Evolutionary conservation across 2,113 vertebrate species (phyloP).

Genomic region (Caranx melampygus): DNA sequence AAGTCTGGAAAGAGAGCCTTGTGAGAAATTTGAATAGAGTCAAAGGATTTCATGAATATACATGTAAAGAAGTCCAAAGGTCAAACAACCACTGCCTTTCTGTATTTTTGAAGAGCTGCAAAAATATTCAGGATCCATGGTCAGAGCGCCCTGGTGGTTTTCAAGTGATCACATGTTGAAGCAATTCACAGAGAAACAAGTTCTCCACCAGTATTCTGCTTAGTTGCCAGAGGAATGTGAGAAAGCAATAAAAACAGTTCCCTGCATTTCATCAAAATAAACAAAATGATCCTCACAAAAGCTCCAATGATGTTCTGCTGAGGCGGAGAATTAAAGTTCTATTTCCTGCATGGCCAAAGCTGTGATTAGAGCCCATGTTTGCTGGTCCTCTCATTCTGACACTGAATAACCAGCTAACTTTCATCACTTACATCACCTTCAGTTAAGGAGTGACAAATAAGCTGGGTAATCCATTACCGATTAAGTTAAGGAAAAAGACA

Average conservation of each 20-base stretch:
- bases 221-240: conserved; percentile 45
- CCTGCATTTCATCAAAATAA: conserved; percentile 60
- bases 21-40: conserved; percentile 38
- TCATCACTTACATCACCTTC: conserved; percentile 37
- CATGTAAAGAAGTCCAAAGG: conserved; percentile 61
- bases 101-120: conserved; percentile 62
- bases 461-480: conserved; percentile 58
- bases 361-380: conserved; percentile 33
- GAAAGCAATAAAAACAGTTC: conserved; percentile 55
- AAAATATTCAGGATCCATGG: conserved; percentile 55
- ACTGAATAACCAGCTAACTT: conserved; percentile 58
- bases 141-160: conserved; percentile 37
- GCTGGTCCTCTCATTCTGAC: conserved; percentile 43
- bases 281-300: conserved; percentile 63
- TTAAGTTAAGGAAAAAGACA: conserved; percentile 25
- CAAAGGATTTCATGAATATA: conserved; percentile 69
- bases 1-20: conserved; percentile 37
- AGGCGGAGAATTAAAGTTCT: conserved; percentile 50
- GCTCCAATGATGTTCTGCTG: conserved; percentile 38
- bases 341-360: conserved; percentile 40
- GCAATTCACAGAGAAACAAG: conserved; percentile 48
- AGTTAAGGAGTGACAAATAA: conserved; percentile 44
- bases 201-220: conserved; percentile 35
- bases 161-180: conserved; percentile 61
- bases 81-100: conserved; percentile 60